Percentiles rank a stretch among this genome's conserved stretches.
These are phyloP conservation scores for Schrankia costaestrigalis DNA, from an alignment of 2,888 invertebrate species.

Conservation along the genomic window DNA sequence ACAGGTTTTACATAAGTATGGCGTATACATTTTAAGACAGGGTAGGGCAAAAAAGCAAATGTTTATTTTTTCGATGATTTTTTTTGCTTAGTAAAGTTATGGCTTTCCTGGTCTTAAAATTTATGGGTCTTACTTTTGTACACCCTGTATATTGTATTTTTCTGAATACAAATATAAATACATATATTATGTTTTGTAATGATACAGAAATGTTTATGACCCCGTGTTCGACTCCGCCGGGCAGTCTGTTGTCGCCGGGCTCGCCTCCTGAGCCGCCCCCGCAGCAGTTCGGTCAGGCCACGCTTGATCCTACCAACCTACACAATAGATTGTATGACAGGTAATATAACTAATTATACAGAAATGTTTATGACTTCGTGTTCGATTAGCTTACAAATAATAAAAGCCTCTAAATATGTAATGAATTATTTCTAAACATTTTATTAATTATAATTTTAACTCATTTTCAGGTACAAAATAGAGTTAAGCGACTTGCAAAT, in stretches of 20 bases:
- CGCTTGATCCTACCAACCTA: conserved; percentile 49
- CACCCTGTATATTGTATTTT: neutral
- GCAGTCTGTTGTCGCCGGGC: conserved; percentile 84
- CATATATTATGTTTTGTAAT: too few species aligned
- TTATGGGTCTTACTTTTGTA: neutral
- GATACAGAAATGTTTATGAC: conserved; percentile 88
- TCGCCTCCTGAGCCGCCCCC: conserved; percentile 53
- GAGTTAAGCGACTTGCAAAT: conserved; percentile 92
- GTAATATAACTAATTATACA: conserved; percentile 20
- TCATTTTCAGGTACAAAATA: conserved; percentile 83
- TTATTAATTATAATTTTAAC: neutral
- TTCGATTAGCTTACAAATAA: neutral
- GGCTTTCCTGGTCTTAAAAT: too few species aligned
- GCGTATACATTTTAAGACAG: too few species aligned
- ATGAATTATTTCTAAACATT: too few species aligned
- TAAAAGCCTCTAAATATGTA: too few species aligned
- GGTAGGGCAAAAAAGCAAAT: too few species aligned
- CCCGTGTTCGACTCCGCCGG: conserved; percentile 93
- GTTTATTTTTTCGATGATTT: too few species aligned
- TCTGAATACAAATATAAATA: neutral
- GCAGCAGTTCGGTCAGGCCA: conserved; percentile 19
- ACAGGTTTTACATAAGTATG: too few species aligned
- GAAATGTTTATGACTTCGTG: neutral
- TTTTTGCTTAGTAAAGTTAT: too few species aligned
- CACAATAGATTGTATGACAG: conserved; percentile 63